phyloP scores from a whole-genome alignment of 2,113 vertebrate genomes.

The Astatoreochromis straeleni region DNA sequence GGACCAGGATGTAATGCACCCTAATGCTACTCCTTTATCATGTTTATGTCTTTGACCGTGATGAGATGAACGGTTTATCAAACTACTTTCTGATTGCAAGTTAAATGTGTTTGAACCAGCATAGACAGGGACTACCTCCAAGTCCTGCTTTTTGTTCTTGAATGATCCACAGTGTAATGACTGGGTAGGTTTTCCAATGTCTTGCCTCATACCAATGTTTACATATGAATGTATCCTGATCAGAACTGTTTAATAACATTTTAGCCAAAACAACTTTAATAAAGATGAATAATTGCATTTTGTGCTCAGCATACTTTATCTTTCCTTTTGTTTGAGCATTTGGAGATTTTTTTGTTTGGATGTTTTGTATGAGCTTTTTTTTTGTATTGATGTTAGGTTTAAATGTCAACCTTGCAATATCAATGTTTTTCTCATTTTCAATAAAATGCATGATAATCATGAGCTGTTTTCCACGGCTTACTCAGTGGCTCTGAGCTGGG shows the following conservation, averaged over 20 bases:
- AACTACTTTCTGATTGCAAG: background rate
- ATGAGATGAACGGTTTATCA: background rate
- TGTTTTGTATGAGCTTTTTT: conserved; percentile 40
- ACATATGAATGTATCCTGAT: conserved; percentile 71
- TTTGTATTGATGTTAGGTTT: conserved; percentile 37
- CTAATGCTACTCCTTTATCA: background rate
- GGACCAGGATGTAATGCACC: background rate
- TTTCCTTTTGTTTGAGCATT: conserved; percentile 30
- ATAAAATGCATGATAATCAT: conserved; percentile 68
- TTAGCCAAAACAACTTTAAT: conserved; percentile 56
- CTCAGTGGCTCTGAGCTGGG: background rate
- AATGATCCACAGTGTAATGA: background rate
- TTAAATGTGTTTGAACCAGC: conserved; percentile 33
- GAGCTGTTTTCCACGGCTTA: background rate
- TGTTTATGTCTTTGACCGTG: background rate
- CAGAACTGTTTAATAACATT: conserved; percentile 37
- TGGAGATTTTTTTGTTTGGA: conserved; percentile 5
- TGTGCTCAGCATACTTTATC: conserved; percentile 36
- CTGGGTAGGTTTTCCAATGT: conserved; percentile 31
- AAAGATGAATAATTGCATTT: conserved; percentile 30
- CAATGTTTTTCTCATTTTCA: conserved; percentile 54
- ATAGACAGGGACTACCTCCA: conserved; percentile 22
- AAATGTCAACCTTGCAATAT: conserved; percentile 54
- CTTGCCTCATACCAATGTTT: conserved; percentile 68
- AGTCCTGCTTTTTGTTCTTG: conserved; percentile 23